Conservation (phyloP, 92 coral and sea anemone species). For the Epizoanthus fatuus region DNA sequence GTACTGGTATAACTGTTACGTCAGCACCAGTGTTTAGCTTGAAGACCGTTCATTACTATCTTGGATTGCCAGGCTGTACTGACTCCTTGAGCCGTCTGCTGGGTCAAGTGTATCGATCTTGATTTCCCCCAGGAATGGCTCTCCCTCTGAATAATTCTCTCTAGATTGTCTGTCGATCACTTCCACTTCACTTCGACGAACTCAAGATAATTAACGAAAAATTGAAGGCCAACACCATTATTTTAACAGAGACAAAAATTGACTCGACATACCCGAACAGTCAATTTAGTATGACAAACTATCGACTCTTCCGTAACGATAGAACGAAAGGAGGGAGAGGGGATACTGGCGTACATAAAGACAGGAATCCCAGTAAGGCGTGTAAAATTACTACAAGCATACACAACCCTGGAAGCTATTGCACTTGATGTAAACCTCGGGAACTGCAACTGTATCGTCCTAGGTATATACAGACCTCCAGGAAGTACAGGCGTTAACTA, state of each 20-base stretch:
- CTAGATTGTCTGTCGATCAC: no score
- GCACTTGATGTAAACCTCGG: constrained; percentile 54
- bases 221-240: constrained; percentile 30
- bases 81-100: no score
- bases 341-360: constrained; percentile 24
- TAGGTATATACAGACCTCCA: constrained; percentile 39
- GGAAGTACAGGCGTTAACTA: background rate
- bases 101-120: no score
- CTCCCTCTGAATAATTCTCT: no score
- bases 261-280: constrained; percentile 47
- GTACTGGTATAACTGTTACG: no score
- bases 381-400: constrained; percentile 8
- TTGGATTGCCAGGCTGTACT: no score
- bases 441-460: background rate
- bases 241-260: constrained; percentile 59
- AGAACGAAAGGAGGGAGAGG: constrained; percentile 56
- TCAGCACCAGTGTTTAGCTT: no score
- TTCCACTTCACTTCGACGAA: constrained; percentile 30
- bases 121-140: no score
- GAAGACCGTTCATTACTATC: no score
- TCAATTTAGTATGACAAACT: constrained; percentile 28
- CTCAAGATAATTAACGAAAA: constrained; percentile 56
- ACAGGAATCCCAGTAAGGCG: constrained; percentile 23
- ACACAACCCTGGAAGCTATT: constrained; percentile 45
- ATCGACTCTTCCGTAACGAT: constrained; percentile 51